phyloP scores from a whole-genome alignment of 1,140 invertebrate species.

The Neodiprion lecontei region DNA sequence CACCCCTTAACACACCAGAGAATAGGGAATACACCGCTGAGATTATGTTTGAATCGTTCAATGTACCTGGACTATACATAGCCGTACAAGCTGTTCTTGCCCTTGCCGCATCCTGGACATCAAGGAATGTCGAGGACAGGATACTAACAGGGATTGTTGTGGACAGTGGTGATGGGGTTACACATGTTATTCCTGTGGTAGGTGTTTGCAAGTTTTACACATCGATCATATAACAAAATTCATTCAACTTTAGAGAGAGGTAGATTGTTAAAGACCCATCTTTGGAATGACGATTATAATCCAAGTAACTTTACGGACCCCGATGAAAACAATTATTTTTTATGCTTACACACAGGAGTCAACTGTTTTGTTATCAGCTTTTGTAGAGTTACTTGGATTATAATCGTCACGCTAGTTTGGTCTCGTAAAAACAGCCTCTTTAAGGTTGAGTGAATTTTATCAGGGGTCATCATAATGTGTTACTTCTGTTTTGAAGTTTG shows the following conservation, averaged over 20 bases:
- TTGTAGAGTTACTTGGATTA: not conserved
- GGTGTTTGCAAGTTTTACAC: conserved; percentile 39
- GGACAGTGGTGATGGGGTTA: conserved; percentile 99
- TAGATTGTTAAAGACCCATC: too few species aligned
- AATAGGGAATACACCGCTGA: conserved; percentile 99
- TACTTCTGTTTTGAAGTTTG: too few species aligned
- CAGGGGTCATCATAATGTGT: too few species aligned
- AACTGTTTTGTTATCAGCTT: not conserved
- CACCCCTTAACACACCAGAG: conserved; percentile 99
- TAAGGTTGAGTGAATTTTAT: too few species aligned
- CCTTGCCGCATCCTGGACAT: conserved; percentile 96
- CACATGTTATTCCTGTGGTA: conserved; percentile 98
- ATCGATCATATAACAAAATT: conserved; percentile 12
- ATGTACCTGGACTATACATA: conserved; percentile 99
- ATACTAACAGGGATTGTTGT: conserved; percentile 97
- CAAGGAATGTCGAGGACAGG: conserved; percentile 85
- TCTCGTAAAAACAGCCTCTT: too few species aligned
- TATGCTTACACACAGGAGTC: too few species aligned
- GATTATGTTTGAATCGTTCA: conserved; percentile 99
- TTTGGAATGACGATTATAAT: not conserved
- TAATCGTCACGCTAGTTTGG: conserved; percentile 1
- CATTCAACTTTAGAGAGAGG: not conserved
- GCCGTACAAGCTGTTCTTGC: conserved; percentile 98
- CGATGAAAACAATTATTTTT: too few species aligned
- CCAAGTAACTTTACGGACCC: too few species aligned